A percentile compares a stretch with the other conserved stretches of the same genome.
Conservation (phyloP, 2,888 invertebrate genomes). For the Ormyrus thymus region DNA sequence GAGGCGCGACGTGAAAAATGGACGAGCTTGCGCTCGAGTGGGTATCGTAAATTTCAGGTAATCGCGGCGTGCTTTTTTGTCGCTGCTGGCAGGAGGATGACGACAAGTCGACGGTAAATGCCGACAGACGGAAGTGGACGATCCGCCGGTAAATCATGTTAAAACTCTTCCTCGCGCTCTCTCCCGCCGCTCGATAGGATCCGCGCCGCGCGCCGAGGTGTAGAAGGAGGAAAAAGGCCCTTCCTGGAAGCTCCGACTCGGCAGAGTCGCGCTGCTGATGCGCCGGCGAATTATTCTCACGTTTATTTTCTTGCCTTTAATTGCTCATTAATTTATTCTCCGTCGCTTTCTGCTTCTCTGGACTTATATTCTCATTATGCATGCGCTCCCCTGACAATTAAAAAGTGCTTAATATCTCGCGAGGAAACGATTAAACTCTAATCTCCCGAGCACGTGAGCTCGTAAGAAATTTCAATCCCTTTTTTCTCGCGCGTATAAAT, state of each 20-base stretch:
- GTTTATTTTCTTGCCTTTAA: constrained; percentile 48
- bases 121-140: constrained; percentile 51
- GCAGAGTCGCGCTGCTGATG: background rate
- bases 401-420: constrained; percentile 36
- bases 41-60: constrained; percentile 54
- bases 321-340: constrained; percentile 46
- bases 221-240: constrained; percentile 5
- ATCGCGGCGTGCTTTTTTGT: constrained; percentile 22
- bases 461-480: too few species aligned
- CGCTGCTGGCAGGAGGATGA: constrained; percentile 41
- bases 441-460: background rate
- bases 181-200: constrained; percentile 21
- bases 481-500: background rate
- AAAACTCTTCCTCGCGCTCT: constrained; percentile 25
- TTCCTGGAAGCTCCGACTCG: constrained; percentile 37
- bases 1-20: constrained; percentile 3
- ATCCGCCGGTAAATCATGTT: constrained; percentile 61
- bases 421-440: constrained; percentile 20
- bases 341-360: background rate
- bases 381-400: constrained; percentile 37
- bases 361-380: constrained; percentile 40
- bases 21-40: constrained; percentile 1
- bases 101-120: constrained; percentile 32
- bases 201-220: background rate
- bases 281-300: constrained; percentile 49